Base-by-base conservation (phyloP, 37 sponge, comb jelly and placozoan species). In the Aphrocallistes beatrix region DNA sequence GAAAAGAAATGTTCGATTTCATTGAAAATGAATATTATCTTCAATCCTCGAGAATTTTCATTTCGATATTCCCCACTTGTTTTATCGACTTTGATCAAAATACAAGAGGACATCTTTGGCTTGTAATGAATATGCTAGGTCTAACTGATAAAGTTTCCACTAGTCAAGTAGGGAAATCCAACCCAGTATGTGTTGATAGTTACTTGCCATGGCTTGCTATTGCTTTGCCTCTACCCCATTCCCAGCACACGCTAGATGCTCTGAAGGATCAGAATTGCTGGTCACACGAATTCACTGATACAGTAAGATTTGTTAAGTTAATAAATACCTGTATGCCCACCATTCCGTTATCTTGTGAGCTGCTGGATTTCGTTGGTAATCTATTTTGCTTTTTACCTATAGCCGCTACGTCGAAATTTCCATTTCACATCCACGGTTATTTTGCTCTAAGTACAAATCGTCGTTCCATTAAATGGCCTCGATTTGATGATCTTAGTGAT, bases 381-480 rank as follows among this genome's bases (percentile, higher is more conserved):
- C 89, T 89, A 0, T 94, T 90, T 75, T 94, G 94, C 38, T 94
- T 94, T 83, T 88, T 94, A 21, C 94, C 94, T 3, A 82, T 94
- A 38, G 88, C 94, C 38, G 82, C 81, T 0, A 75, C 36, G 6
- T 88, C 85, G 47, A 1, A 39, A 36, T 13, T 37, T 0, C 94
- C 94, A 38, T 90, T 91, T 39, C 83, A 90, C 51, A 49, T 94
- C 13, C 92, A 94, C 86, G 94, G 94, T 51, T 94, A 90, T 51
- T 94, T 94, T 51, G 50, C 89, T 37, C 90, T 92, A 0, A 49
- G 83, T 37, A 89, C 90, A 34, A 90, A 94, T 40, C 38, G 94
- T 21, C 88, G 90, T 19, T 83, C 82, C 82, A 89, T 94, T 25
- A 91, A 91, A 85, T 94, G 94, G 94, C 94, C 94, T 34, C 36